Evolutionary conservation across 2,888 invertebrate species (phyloP).

Genomic region (Eledona agricola): DNA sequence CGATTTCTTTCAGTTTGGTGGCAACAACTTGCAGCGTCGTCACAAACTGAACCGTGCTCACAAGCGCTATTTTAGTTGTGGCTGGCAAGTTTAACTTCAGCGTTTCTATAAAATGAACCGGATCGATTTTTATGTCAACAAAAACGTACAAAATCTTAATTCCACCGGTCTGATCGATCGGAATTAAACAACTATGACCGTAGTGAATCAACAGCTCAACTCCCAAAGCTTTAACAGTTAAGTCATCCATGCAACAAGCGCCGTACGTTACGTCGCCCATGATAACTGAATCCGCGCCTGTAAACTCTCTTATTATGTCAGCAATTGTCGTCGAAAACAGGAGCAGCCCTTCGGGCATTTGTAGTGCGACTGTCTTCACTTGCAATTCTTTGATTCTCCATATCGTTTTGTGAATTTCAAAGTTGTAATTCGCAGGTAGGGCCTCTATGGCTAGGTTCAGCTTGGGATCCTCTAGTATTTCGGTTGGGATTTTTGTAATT

Average conservation of each 20-base stretch:
- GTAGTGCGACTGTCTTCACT: constrained; percentile 90
- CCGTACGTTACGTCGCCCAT: constrained; percentile 99
- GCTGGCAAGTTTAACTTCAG: constrained; percentile 77
- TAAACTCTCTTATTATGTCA: constrained; percentile 88
- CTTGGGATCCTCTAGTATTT: constrained; percentile 77
- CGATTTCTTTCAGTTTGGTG: constrained; percentile 71
- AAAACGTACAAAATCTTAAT: constrained; percentile 97
- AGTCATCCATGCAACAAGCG: constrained; percentile 98
- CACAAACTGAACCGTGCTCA: constrained; percentile 98
- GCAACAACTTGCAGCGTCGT: constrained; percentile 88
- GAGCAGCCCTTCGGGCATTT: constrained; percentile 95
- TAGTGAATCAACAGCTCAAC: constrained; percentile 95
- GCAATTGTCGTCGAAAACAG: constrained; percentile 93
- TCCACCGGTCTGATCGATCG: constrained; percentile 82
- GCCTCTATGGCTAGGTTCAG: constrained; percentile 76
- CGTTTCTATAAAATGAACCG: constrained; percentile 90
- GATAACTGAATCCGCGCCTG: constrained; percentile 89
- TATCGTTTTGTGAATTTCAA: constrained; percentile 97
- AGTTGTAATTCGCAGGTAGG: constrained; percentile 95
- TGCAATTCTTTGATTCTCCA: constrained; percentile 91
- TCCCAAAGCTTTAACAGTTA: constrained; percentile 88
- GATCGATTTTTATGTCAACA: constrained; percentile 97
- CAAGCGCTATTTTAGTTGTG: constrained; percentile 78
- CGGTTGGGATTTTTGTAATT: constrained; percentile 83
- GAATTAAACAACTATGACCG: constrained; percentile 96